These are phyloP conservation scores for Amblyopsis hoosieri DNA, from an alignment of 2,797 vertebrate species.

Conservation along the genomic window DNA sequence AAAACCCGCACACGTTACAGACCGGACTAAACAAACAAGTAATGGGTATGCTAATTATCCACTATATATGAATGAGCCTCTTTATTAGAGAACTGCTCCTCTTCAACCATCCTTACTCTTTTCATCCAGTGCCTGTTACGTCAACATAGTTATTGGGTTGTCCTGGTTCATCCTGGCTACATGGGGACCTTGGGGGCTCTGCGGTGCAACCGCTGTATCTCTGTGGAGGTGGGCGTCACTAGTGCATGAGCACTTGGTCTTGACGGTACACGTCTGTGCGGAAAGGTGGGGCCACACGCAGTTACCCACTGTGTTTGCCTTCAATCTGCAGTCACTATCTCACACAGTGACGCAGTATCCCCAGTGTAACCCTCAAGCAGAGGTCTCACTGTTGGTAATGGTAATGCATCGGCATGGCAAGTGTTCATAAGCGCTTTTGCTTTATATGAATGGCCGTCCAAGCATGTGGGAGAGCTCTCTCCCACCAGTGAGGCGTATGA, in stretches of 20 bases:
- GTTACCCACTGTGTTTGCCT: neutral
- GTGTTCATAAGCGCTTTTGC: no score
- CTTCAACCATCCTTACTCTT: no score
- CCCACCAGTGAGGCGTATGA: no score
- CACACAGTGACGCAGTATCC: neutral
- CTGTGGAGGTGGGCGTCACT: constrained; percentile 10
- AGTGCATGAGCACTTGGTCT: constrained; percentile 3
- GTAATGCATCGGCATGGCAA: no score
- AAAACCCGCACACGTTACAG: constrained; percentile 3
- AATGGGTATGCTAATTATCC: constrained; percentile 8
- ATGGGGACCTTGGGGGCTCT: constrained; percentile 21
- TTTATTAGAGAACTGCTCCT: no score
- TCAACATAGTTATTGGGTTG: constrained; percentile 1
- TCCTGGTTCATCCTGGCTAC: constrained; percentile 18
- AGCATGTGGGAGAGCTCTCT: no score
- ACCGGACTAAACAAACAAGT: constrained; percentile 41
- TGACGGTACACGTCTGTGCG: constrained; percentile 13
- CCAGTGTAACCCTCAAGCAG: no score
- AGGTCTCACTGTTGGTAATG: no score
- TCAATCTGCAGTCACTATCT: neutral
- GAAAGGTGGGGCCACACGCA: constrained; percentile 1
- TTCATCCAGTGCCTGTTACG: no score
- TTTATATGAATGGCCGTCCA: no score
- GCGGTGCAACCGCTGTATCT: neutral
- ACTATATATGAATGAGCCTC: no score